These are phyloP conservation scores for Ochotona curzoniae DNA, from an alignment of 2,113 vertebrate genomes.

Conservation along the genomic window DNA sequence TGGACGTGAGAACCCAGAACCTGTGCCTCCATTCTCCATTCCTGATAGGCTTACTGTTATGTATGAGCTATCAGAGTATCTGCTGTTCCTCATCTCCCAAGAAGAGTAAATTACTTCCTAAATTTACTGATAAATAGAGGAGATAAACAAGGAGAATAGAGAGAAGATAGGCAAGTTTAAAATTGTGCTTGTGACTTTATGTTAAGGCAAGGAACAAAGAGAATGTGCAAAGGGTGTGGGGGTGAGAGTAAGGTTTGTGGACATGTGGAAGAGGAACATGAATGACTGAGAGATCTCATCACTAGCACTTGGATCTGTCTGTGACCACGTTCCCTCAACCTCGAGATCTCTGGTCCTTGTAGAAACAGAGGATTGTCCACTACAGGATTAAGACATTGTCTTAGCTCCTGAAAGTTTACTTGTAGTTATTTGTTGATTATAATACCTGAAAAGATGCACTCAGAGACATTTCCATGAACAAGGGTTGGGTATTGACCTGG, in stretches of 20 bases:
- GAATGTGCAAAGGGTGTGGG: too few relatives aligned
- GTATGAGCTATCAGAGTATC: background rate
- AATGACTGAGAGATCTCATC: background rate
- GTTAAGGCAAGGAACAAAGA: background rate
- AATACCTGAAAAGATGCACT: background rate
- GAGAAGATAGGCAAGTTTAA: background rate
- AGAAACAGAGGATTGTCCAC: background rate
- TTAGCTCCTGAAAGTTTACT: background rate
- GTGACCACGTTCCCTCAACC: background rate
- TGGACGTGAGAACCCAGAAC: background rate
- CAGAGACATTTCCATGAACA: background rate
- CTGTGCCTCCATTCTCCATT: background rate
- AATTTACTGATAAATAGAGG: conserved; percentile 7
- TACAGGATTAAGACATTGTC: background rate
- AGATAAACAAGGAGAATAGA: background rate
- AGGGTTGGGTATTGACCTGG: background rate
- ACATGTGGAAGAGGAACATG: background rate
- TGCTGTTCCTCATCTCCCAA: background rate
- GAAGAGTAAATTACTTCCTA: background rate
- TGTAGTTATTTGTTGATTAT: background rate
- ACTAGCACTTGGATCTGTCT: background rate
- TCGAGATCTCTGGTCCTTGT: background rate
- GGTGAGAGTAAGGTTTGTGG: too few relatives aligned
- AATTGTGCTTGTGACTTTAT: background rate
- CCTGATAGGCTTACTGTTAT: background rate